These are phyloP conservation scores for Trichogramma pretiosum DNA, from an alignment of 1,140 invertebrate species.

Conservation along the genomic window DNA sequence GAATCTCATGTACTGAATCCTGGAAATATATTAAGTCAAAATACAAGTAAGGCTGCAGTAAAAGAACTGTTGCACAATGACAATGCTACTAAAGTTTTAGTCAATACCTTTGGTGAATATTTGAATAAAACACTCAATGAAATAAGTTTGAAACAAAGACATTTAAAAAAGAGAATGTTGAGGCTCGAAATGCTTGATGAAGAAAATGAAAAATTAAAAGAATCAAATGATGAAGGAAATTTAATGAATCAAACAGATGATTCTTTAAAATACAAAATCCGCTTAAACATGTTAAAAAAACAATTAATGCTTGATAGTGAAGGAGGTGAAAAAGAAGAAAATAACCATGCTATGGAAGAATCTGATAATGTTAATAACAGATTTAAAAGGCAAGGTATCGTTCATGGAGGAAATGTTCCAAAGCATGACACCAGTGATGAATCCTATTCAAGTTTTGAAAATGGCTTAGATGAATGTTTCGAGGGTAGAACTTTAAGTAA, in stretches of 20 bases:
- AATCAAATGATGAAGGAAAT: slow-evolving; percentile 36
- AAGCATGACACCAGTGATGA: slow-evolving; percentile 49
- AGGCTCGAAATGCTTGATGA: slow-evolving; percentile 5
- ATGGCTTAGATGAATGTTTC: slow-evolving; percentile 62
- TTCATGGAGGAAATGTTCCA: slow-evolving; percentile 58
- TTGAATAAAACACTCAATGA: slow-evolving; percentile 15
- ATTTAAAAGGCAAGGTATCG: slow-evolving; percentile 52
- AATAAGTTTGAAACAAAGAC: slow-evolving; percentile 19
- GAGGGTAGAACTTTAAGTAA: slow-evolving; percentile 61
- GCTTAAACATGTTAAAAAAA: slow-evolving; percentile 12
- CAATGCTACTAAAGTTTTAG: slow-evolving; percentile 10
- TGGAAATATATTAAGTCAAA: no score
- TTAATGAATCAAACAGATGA: no score
- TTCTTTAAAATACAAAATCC: slow-evolving; percentile 3
- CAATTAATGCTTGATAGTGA: slow-evolving; percentile 31
- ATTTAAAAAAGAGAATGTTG: slow-evolving; percentile 16
- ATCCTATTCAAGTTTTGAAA: slow-evolving; percentile 70
- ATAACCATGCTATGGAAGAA: slow-evolving; percentile 12
- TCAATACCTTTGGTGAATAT: slow-evolving; percentile 14
- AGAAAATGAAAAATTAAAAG: slow-evolving; percentile 21
- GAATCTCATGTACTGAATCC: no score
- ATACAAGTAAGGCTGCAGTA: no score
- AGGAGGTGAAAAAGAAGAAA: slow-evolving; percentile 33
- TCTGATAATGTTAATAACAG: slow-evolving; percentile 18
- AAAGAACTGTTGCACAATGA: no score